Base-by-base conservation (phyloP, 2,797 vertebrate species). In the Sandelia bainsii region DNA sequence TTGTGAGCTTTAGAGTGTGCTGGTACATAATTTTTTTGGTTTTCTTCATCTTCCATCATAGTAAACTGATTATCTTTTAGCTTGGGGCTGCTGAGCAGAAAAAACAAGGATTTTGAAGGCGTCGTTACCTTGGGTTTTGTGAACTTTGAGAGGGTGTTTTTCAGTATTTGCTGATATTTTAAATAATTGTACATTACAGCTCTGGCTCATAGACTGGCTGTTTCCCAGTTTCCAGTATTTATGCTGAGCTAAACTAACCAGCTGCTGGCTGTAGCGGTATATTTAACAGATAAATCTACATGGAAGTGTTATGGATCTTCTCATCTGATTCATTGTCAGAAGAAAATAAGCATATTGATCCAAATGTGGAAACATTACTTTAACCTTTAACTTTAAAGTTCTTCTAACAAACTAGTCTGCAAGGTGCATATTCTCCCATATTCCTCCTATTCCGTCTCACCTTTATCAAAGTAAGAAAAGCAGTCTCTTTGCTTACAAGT, bases 381-480 rank as follows among this genome's bases (percentile, higher is more conserved):
- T 20, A 48, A 45, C n/a, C 2, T 59, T 10, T 23, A 44, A 49
- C 20, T 14, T 40, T 40, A 40, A 40, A 8, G 27, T 59, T 17
- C 62, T 20, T 32, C 34, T 25, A 19, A 62, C 58, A 46, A 45
- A 46, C 49, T 16, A n/a, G 60, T 51, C 62, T 51, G 17, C 19
- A 49, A 13, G 8, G 16, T 53, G 29, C 23, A 49, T 22, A 46
- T 25, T 56, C 11, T 20, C 34, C 29, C n/a, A 46, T 40, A 49
- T 52, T 40, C 52, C n/a, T 11, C 10, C 17, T 34, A 10, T 58
- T 75, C 29, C 23, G 23, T 78, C 57, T 67, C 64, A 72, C 66
- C 67, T 60, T 72, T 34, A 80, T 74, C 62, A 79, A 69, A 80
- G 20, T 48, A 39, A 64, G 60, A 14, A 60, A 74, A 70, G 63